These are phyloP conservation scores for Euwallacea similis DNA, from an alignment of 1,140 invertebrate species.

Conservation along the genomic window DNA sequence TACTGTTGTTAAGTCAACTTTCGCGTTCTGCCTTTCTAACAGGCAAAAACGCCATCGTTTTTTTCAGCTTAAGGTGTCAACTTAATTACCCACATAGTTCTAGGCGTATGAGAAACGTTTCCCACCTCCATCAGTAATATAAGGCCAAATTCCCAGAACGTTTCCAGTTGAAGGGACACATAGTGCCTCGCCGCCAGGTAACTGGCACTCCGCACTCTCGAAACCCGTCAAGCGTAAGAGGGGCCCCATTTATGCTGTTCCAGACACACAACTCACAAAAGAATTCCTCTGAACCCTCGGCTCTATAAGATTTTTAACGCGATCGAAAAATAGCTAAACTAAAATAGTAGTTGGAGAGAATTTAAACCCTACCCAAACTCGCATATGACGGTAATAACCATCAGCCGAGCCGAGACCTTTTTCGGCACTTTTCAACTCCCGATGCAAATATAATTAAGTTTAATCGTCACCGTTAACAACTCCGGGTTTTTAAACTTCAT, in stretches of 20 bases:
- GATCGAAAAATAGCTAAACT: no score
- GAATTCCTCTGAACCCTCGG: background rate
- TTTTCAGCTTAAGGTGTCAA: no score
- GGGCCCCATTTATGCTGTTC: conserved; percentile 6
- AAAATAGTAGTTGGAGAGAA: no score
- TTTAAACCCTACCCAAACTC: no score
- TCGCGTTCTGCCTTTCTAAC: background rate
- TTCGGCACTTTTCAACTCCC: conserved; percentile 20
- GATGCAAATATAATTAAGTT: conserved; percentile 39
- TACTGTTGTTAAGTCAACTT: conserved; percentile 9
- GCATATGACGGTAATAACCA: no score
- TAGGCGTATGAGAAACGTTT: background rate
- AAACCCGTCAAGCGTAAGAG: conserved; percentile 6
- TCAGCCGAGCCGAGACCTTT: conserved; percentile 3
- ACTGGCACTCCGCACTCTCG: conserved; percentile 12
- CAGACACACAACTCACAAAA: conserved; percentile 11
- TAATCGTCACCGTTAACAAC: conserved; percentile 34
- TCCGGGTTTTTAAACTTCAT: conserved; percentile 21
- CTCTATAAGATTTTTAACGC: no score
- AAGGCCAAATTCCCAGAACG: conserved; percentile 19
- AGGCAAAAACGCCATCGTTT: background rate
- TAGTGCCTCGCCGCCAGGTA: conserved; percentile 4
- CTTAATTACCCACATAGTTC: no score
- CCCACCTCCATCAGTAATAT: background rate
- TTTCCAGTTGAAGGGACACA: conserved; percentile 13